A percentile compares a stretch with the other conserved stretches of the same genome.
Evolutionary conservation across 2,113 vertebrate species (phyloP).

Genomic region (Halichoeres trimaculatus): DNA sequence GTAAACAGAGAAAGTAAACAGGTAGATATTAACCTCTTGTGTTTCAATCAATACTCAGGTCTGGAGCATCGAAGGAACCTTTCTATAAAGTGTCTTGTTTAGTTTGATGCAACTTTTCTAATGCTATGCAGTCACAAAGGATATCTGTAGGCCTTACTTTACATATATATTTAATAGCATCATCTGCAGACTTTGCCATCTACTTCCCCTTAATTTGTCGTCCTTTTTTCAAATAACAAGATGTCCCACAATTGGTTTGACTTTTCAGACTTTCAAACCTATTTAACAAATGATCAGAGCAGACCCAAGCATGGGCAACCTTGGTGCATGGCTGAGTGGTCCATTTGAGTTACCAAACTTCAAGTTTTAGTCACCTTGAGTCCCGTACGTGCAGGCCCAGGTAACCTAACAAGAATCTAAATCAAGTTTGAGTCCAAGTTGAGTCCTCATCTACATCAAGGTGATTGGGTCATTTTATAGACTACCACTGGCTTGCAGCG

Average conservation of each 20-base stretch:
- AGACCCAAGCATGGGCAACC: background rate
- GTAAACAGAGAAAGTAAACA: constrained; percentile 78
- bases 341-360: no score
- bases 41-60: constrained; percentile 57
- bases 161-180: constrained; percentile 14
- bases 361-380: no score
- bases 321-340: no score
- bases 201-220: constrained; percentile 9
- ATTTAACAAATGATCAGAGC: no score
- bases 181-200: constrained; percentile 8
- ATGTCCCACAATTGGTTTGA: background rate
- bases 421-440: no score
- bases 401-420: no score
- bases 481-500: no score
- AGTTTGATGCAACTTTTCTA: constrained; percentile 42
- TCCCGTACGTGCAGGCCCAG: no score
- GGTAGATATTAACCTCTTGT: constrained; percentile 67
- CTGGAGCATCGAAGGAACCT: constrained; percentile 53
- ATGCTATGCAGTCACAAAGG: constrained; percentile 7
- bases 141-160: constrained; percentile 13
- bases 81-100: constrained; percentile 53
- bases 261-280: no score
- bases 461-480: no score
- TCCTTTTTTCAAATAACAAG: constrained; percentile 8
- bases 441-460: no score